These are phyloP conservation scores for Sympetrum striolatum DNA, from an alignment of 2,888 invertebrate genomes.

Conservation along the genomic window DNA sequence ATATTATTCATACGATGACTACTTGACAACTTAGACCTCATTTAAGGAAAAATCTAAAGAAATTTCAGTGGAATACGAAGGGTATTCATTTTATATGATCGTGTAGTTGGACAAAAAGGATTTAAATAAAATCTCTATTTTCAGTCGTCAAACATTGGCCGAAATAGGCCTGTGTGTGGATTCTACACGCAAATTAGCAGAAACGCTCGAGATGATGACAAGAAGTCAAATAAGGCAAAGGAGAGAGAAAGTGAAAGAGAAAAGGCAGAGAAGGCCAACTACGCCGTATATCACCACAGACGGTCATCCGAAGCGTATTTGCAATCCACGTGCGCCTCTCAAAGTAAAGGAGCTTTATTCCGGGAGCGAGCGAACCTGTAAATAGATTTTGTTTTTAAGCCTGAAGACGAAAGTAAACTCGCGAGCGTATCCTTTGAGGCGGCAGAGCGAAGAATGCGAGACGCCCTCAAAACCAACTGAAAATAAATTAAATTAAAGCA, in stretches of 20 bases:
- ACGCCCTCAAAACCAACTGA: neutral
- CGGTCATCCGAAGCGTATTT: neutral
- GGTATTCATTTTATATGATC: too few species aligned
- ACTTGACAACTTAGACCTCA: too few species aligned
- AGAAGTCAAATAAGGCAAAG: neutral
- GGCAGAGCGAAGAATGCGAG: neutral
- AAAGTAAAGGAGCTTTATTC: conserved; percentile 1
- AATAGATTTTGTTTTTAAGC: neutral
- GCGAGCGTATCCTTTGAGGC: neutral
- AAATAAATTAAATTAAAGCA: neutral
- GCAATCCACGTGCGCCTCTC: neutral
- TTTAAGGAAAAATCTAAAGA: too few species aligned
- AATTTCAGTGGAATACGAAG: too few species aligned
- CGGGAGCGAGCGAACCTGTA: neutral
- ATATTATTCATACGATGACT: too few species aligned
- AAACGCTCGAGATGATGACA: neutral
- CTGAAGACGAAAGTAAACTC: neutral
- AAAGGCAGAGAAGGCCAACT: neutral
- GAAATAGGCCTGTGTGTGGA: too few species aligned
- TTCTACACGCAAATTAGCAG: neutral
- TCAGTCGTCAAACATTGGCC: too few species aligned
- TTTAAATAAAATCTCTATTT: too few species aligned
- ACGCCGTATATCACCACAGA: neutral
- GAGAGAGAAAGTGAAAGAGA: neutral
- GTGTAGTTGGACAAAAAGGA: too few species aligned